Conservation (phyloP, 2,888 invertebrate species). For the Mimumesa dahlbomi region DNA sequence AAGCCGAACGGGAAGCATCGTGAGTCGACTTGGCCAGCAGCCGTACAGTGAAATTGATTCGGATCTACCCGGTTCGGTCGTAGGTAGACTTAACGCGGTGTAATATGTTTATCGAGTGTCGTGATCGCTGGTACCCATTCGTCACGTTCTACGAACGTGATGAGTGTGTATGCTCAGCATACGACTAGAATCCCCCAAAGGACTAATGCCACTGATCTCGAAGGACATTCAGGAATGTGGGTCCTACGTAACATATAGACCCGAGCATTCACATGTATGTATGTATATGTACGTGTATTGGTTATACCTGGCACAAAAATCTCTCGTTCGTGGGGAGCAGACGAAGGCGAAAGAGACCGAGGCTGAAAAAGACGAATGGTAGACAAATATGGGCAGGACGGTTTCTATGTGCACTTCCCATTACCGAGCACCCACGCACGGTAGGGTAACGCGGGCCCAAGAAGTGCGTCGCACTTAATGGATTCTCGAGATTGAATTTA, state of each 20-base stretch:
- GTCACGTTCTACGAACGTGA: conserved; percentile 56
- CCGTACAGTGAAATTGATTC: conserved; percentile 60
- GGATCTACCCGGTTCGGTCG: conserved; percentile 46
- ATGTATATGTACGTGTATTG: too few species aligned
- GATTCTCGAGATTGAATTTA: conserved; percentile 71
- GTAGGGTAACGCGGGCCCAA: conserved; percentile 63
- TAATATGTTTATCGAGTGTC: conserved; percentile 61
- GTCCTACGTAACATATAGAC: conserved; percentile 23
- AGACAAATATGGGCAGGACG: conserved; percentile 78
- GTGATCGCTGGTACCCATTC: conserved; percentile 56
- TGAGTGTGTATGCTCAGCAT: conserved; percentile 35
- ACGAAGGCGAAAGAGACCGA: conserved; percentile 38
- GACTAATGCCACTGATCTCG: conserved; percentile 44
- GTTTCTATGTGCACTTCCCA: conserved; percentile 77
- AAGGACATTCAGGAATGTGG: conserved; percentile 38
- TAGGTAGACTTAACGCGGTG: conserved; percentile 54
- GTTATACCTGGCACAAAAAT: conserved; percentile 34
- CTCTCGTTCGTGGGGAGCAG: conserved; percentile 24
- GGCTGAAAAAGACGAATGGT: conserved; percentile 70
- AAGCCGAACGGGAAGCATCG: conserved; percentile 44
- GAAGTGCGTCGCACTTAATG: conserved; percentile 68
- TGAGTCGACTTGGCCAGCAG: conserved; percentile 26
- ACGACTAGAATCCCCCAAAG: conserved; percentile 21
- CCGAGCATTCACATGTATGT: neutral
- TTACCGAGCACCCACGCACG: conserved; percentile 77